Evolutionary conservation across 2,113 vertebrate genomes (phyloP).

Genomic region (Phasianus colchicus): DNA sequence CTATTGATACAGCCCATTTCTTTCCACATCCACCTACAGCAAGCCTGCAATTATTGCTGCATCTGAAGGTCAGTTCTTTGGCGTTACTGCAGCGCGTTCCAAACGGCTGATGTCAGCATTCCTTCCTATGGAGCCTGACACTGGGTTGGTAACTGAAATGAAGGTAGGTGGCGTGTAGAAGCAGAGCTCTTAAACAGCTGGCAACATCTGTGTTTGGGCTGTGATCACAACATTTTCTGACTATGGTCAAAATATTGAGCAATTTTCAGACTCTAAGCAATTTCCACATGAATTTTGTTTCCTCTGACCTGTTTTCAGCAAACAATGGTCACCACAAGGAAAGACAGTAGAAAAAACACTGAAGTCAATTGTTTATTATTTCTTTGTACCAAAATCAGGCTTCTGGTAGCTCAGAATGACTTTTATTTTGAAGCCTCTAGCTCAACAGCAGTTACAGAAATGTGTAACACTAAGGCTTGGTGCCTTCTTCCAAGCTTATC

Average conservation of each 20-base stretch:
- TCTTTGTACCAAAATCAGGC: background rate
- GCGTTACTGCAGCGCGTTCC: slow-evolving; percentile 44
- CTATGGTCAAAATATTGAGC: slow-evolving; percentile 19
- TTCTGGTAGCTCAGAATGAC: background rate
- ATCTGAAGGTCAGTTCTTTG: slow-evolving; percentile 3
- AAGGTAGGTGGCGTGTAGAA: slow-evolving; percentile 13
- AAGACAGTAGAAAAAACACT: background rate
- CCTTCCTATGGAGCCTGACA: slow-evolving; percentile 42
- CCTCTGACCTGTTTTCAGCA: background rate
- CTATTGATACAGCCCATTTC: background rate
- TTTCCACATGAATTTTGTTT: slow-evolving; percentile 19
- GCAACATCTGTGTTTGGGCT: slow-evolving; percentile 59
- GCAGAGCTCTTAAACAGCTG: slow-evolving; percentile 13
- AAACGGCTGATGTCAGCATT: slow-evolving; percentile 36
- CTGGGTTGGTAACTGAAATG: background rate
- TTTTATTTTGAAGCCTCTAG: background rate
- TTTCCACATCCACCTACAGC: background rate
- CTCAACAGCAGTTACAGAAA: background rate
- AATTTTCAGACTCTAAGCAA: background rate
- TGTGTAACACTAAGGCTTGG: background rate
- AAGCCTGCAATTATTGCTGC: background rate
- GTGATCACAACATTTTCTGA: background rate
- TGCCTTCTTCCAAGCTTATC: background rate
- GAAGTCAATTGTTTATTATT: background rate
- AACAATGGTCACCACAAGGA: background rate